phyloP scores from a whole-genome alignment of 2,113 vertebrate species.

The Siniperca knerii region DNA sequence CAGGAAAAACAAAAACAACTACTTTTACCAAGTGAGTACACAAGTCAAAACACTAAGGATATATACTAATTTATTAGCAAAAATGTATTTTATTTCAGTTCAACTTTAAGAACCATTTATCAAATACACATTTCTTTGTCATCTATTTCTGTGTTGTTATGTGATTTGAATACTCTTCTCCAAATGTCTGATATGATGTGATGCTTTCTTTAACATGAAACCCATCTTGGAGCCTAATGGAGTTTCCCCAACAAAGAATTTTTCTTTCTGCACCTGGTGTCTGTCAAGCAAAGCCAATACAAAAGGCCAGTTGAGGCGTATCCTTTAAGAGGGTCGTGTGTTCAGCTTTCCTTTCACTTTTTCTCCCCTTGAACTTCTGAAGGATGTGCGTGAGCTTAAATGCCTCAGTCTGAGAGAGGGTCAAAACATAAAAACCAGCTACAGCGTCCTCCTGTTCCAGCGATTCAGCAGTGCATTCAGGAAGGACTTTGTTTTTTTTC shows the following conservation, averaged over 20 bases:
- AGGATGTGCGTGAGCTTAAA: constrained; percentile 68
- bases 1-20: background rate
- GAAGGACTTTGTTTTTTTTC: background rate
- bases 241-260: constrained; percentile 17
- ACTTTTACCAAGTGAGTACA: background rate
- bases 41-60: background rate
- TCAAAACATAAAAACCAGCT: constrained; percentile 46
- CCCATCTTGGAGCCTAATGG: constrained; percentile 21
- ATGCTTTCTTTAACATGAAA: constrained; percentile 19
- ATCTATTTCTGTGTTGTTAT: background rate
- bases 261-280: constrained; percentile 80
- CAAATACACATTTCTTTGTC: background rate
- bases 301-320: constrained; percentile 78
- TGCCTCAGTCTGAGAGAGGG: constrained; percentile 45
- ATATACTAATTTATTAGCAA: background rate
- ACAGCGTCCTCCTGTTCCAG: constrained; percentile 27
- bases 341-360: constrained; percentile 81
- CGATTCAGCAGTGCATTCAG: constrained; percentile 24
- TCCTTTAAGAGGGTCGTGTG: constrained; percentile 80
- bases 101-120: background rate
- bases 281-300: constrained; percentile 78
- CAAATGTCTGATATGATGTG: background rate
- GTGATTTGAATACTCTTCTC: constrained; percentile 10
- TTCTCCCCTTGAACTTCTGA: constrained; percentile 75
- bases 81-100: background rate